A percentile compares a stretch with the other conserved stretches of the same genome.
Evolutionary conservation across 2,113 vertebrate genomes (phyloP).

Genomic region (Sciurus niger): DNA sequence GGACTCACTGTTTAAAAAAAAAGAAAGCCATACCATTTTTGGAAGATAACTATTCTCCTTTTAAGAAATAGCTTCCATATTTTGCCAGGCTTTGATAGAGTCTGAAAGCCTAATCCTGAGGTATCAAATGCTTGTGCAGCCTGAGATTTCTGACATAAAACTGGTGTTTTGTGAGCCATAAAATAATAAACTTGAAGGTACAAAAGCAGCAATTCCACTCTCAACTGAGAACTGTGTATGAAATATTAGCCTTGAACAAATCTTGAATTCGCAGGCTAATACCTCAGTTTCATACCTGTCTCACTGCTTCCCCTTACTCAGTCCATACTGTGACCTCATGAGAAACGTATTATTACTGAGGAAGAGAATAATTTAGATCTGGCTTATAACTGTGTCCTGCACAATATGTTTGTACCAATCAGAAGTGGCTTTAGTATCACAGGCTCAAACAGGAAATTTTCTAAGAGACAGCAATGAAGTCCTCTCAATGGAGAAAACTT

Average conservation of each 20-base stretch:
- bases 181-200: not conserved
- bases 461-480: not conserved
- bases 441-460: not conserved
- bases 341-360: not conserved
- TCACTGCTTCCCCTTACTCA: not conserved
- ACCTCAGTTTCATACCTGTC: not conserved
- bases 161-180: no score
- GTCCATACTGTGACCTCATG: accelerated
- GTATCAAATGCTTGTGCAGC: not conserved
- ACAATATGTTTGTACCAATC: not conserved
- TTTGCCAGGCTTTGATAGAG: not conserved
- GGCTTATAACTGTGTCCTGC: not conserved
- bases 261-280: not conserved
- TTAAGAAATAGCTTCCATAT: not conserved
- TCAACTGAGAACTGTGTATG: not conserved
- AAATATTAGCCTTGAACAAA: not conserved
- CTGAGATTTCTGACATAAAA: not conserved
- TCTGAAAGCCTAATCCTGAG: not conserved
- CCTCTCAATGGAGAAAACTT: not conserved
- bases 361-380: not conserved
- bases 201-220: not conserved
- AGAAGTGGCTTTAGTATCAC: not conserved
- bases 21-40: not conserved
- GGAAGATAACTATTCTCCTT: not conserved
- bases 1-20: not conserved